Evolutionary conservation across 2,888 invertebrate genomes (phyloP).

Genomic region (Lordiphosa fenestrarum): DNA sequence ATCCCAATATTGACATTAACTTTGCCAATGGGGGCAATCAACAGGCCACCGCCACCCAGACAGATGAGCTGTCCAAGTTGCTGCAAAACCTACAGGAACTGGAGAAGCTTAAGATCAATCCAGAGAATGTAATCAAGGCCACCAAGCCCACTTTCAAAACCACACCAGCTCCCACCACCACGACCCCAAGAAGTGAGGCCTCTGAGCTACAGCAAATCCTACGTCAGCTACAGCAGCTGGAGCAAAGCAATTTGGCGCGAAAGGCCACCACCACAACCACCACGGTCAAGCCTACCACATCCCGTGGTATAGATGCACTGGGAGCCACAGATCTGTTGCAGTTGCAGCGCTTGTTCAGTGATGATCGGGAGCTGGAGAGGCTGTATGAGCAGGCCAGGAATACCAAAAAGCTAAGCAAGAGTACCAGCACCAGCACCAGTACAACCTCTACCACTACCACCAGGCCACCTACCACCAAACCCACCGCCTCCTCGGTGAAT

Average conservation of each 20-base stretch:
- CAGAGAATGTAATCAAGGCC: constrained; percentile 63
- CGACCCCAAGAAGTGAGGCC: constrained; percentile 36
- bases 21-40: constrained; percentile 68
- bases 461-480: constrained; percentile 44
- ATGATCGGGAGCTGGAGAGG: constrained; percentile 78
- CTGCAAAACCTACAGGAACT: constrained; percentile 80
- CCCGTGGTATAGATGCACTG: constrained; percentile 8
- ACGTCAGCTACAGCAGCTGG: constrained; percentile 64
- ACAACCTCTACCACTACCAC: constrained; percentile 32
- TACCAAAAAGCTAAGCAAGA: constrained; percentile 32
- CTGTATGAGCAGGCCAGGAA: constrained; percentile 75
- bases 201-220: constrained; percentile 64
- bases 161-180: constrained; percentile 51
- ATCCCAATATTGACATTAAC: constrained; percentile 75
- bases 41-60: constrained; percentile 43
- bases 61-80: constrained; percentile 80
- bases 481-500: constrained; percentile 76
- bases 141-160: constrained; percentile 30
- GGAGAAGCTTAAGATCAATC: constrained; percentile 74
- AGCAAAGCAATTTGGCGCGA: constrained; percentile 48
- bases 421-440: constrained; percentile 11
- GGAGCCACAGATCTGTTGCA: constrained; percentile 80
- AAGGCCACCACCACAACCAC: constrained; percentile 4
- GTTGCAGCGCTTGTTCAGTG: constrained; percentile 80
- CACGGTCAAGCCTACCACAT: constrained; percentile 10